Percentiles rank a stretch among this genome's conserved stretches.
Evolutionary conservation across 2,797 vertebrate species (phyloP).

Genomic region (Xerus rutilus): DNA sequence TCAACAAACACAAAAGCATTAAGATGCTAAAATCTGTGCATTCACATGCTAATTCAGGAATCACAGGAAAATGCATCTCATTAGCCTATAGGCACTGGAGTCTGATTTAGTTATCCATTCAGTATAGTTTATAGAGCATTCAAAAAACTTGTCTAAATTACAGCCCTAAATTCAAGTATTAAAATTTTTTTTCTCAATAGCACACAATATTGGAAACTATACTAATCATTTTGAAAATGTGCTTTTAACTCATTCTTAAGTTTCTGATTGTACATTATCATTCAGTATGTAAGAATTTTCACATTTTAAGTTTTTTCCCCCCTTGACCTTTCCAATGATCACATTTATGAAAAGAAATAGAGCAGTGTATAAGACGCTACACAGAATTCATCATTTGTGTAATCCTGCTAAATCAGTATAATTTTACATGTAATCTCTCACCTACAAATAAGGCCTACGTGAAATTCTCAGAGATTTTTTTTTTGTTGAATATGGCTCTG

Average conservation of each 20-base stretch:
- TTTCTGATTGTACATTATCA: constrained; percentile 35
- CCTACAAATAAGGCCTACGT: neutral
- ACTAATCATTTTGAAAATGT: constrained; percentile 38
- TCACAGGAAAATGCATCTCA: constrained; percentile 29
- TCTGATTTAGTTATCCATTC: neutral
- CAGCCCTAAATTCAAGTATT: constrained; percentile 18
- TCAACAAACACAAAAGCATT: constrained; percentile 33
- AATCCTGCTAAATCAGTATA: constrained; percentile 15
- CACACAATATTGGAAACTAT: neutral
- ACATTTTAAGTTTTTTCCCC: neutral
- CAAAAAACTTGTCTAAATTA: constrained; percentile 19
- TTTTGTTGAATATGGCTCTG: neutral
- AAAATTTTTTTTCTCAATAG: constrained; percentile 51
- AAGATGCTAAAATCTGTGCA: neutral
- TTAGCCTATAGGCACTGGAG: neutral
- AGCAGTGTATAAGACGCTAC: neutral
- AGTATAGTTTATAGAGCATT: neutral
- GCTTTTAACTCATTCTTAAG: constrained; percentile 23
- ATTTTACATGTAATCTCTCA: neutral
- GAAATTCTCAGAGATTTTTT: constrained; percentile 30
- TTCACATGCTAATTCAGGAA: constrained; percentile 61
- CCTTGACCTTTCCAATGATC: constrained; percentile 18
- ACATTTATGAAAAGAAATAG: neutral
- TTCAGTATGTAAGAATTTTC: neutral
- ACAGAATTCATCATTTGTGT: neutral